These are phyloP conservation scores for Euura lappo DNA, from an alignment of 1,140 invertebrate genomes.

Conservation along the genomic window DNA sequence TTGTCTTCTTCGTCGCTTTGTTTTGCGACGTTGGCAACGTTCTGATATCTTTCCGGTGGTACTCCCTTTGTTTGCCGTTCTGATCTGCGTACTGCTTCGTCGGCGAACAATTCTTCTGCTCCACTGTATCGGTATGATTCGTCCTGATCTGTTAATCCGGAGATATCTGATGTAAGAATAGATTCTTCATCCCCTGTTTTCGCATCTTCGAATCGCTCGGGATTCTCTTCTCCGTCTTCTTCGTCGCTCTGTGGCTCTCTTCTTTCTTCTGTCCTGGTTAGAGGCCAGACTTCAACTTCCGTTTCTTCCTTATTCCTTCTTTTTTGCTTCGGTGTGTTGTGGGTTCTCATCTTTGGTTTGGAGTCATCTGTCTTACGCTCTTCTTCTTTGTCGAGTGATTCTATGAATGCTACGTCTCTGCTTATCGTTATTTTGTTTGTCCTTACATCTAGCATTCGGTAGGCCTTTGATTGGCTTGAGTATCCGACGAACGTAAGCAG, in stretches of 20 bases:
- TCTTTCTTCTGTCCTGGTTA: neutral
- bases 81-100: neutral
- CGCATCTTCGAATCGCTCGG: neutral
- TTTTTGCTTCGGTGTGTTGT: neutral
- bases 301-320: neutral
- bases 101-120: neutral
- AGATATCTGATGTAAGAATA: neutral
- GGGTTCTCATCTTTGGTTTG: neutral
- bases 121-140: neutral
- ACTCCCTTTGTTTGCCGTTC: neutral
- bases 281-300: neutral
- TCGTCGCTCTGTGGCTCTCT: neutral
- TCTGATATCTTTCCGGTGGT: neutral
- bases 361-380: neutral
- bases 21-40: neutral
- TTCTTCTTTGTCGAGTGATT: neutral
- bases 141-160: neutral
- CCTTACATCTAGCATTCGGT: constrained; percentile 29
- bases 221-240: neutral
- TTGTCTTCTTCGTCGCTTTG: neutral
- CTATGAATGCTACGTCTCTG: constrained; percentile 39
- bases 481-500: constrained; percentile 28
- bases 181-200: neutral
- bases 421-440: constrained; percentile 32
- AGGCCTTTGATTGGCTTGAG: constrained; percentile 28